Conservation (phyloP, 2,888 invertebrate genomes). For the Mythimna vitellina region DNA sequence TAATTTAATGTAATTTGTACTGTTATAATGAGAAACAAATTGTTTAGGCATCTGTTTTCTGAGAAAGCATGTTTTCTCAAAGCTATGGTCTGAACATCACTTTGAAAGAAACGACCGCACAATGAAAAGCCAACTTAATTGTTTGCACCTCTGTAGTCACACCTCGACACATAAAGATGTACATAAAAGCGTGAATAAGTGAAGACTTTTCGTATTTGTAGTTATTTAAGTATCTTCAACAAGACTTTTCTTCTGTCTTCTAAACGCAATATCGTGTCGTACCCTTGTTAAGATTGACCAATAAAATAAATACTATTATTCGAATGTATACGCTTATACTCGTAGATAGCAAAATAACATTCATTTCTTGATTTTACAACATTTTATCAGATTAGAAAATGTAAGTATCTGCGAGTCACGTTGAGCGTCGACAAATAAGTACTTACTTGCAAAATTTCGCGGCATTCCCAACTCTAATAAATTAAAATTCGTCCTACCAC, state of each 20-base stretch:
- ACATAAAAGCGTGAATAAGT: slow-evolving; percentile 2
- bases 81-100: not conserved
- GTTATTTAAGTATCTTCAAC: slow-evolving; percentile 11
- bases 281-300: slow-evolving; percentile 9
- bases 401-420: not conserved
- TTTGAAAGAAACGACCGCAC: slow-evolving; percentile 1
- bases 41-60: slow-evolving; percentile 10
- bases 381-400: not conserved
- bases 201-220: not conserved
- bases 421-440: not conserved
- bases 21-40: slow-evolving; percentile 10
- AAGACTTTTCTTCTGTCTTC: not conserved
- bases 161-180: not conserved
- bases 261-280: not conserved
- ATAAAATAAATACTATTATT: not conserved
- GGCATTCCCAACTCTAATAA: not conserved
- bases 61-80: not conserved
- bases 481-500: not conserved
- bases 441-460: not conserved
- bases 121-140: not conserved
- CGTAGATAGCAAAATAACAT: not conserved
- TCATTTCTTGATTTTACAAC: not conserved
- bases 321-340: not conserved
- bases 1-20: slow-evolving; percentile 15
- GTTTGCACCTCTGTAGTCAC: not conserved